Evolutionary conservation across 2,888 invertebrate genomes (phyloP).

Genomic region (Zaprionus obscuricornis): DNA sequence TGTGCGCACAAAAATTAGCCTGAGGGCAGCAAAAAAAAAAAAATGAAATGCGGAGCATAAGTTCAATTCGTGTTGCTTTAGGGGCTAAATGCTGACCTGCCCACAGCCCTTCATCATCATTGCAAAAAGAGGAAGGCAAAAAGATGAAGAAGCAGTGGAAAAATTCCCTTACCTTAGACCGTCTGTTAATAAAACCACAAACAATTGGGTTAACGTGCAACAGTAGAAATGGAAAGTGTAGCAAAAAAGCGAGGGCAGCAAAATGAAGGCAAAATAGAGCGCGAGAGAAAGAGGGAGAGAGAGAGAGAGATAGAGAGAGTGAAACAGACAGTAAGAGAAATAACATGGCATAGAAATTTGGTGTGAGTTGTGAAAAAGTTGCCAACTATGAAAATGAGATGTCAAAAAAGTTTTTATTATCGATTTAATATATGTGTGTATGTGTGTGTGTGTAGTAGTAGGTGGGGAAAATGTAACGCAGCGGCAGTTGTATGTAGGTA

Average conservation of each 20-base stretch:
- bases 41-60: constrained; percentile 22
- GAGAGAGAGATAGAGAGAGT: constrained; percentile 2
- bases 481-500: constrained; percentile 3
- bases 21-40: constrained; percentile 15
- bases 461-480: neutral
- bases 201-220: constrained; percentile 57
- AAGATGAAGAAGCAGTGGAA: constrained; percentile 26
- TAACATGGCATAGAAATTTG: constrained; percentile 42
- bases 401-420: constrained; percentile 79
- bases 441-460: neutral
- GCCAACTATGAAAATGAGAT: constrained; percentile 78
- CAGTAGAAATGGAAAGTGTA: constrained; percentile 30
- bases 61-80: constrained; percentile 34
- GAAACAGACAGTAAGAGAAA: no score
- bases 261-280: no score
- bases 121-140: no score
- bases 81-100: constrained; percentile 5
- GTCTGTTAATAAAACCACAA: constrained; percentile 39
- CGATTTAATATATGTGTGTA: constrained; percentile 66
- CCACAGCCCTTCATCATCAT: no score
- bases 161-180: constrained; percentile 20
- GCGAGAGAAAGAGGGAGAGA: constrained; percentile 8
- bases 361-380: constrained; percentile 55
- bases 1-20: no score
- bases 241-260: no score